Evolutionary conservation across 1,140 invertebrate genomes (phyloP).

Genomic region (Heliconius eleuchia): DNA sequence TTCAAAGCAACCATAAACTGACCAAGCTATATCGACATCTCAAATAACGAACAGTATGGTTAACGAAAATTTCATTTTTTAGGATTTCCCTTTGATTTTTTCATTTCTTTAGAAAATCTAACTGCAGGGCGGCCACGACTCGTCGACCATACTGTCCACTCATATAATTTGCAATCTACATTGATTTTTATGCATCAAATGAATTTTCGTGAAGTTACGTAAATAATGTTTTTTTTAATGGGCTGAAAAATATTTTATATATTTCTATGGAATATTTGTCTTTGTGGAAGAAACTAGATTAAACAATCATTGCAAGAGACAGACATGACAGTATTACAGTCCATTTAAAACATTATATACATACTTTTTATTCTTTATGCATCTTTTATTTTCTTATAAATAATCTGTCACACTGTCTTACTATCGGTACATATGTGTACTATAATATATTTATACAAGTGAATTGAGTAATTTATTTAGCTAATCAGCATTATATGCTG

Average conservation of each 20-base stretch:
- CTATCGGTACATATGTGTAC: neutral
- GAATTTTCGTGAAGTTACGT: neutral
- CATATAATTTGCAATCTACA: neutral
- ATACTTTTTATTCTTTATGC: neutral
- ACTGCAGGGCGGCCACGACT: too few species aligned
- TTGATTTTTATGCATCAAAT: neutral
- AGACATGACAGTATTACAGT: neutral
- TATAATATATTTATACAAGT: neutral
- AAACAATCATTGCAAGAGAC: neutral
- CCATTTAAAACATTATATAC: neutral
- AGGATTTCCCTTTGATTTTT: too few species aligned
- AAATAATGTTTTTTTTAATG: neutral
- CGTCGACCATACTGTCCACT: too few species aligned
- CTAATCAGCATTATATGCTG: neutral
- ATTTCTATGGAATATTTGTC: neutral
- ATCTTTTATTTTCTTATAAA: neutral
- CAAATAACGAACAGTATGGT: too few species aligned
- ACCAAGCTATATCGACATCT: neutral
- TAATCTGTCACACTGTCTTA: neutral
- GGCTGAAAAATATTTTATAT: neutral
- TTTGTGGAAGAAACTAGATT: neutral
- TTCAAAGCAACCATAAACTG: neutral
- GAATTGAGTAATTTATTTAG: constrained; percentile 4
- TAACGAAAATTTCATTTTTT: too few species aligned
- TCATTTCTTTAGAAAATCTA: too few species aligned